phyloP scores from a whole-genome alignment of 2,797 vertebrate species.

The Syncerus caffer region DNA sequence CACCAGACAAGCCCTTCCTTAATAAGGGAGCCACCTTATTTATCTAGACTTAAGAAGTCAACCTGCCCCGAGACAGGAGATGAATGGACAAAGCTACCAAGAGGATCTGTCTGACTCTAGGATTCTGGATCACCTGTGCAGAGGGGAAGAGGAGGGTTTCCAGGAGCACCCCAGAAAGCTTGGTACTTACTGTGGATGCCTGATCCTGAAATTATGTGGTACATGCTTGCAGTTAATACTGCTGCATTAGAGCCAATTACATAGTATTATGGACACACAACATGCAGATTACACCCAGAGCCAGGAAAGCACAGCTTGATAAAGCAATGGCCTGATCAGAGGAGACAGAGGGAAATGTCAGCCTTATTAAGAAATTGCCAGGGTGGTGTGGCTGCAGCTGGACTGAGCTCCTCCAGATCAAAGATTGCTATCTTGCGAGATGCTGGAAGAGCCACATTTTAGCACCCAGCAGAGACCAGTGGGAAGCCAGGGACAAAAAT shows the following conservation, averaged over 20 bases:
- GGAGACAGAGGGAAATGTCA: constrained; percentile 83
- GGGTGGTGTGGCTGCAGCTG: constrained; percentile 42
- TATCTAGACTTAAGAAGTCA: background rate
- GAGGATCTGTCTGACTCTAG: background rate
- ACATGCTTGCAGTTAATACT: constrained; percentile 80
- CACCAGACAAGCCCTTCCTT: background rate
- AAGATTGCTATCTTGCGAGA: background rate
- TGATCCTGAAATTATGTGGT: constrained; percentile 74
- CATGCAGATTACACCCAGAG: constrained; percentile 74
- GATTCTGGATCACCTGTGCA: background rate
- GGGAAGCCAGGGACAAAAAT: background rate
- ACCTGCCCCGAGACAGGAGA: background rate
- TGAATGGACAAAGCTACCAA: background rate
- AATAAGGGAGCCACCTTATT: background rate
- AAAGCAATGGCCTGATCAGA: constrained; percentile 78
- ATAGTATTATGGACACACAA: constrained; percentile 82
- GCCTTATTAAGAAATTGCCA: constrained; percentile 69
- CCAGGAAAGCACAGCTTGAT: constrained; percentile 75
- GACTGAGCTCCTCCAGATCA: background rate
- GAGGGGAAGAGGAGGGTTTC: background rate
- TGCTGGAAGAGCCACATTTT: background rate
- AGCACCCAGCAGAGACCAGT: background rate
- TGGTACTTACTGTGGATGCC: constrained; percentile 59
- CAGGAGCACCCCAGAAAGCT: constrained; percentile 8
- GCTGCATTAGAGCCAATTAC: constrained; percentile 84